Conservation (phyloP, 2,888 invertebrate species). For the Merodon equestris region DNA sequence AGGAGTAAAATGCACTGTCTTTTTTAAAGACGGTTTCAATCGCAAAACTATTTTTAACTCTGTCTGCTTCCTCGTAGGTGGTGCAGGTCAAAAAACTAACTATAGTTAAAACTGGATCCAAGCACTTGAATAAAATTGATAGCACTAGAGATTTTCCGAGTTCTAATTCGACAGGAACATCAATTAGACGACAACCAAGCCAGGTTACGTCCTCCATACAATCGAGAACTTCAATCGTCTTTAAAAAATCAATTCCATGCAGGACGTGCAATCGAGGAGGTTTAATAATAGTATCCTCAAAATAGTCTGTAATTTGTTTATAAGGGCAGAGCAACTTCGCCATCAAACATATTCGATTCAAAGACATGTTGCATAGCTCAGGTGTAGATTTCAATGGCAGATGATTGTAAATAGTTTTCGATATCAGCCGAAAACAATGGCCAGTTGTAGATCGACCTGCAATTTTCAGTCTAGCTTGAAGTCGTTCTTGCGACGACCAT, state of each 20-base stretch:
- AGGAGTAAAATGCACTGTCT: constrained; percentile 82
- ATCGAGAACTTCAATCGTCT: constrained; percentile 92
- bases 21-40: constrained; percentile 56
- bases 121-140: constrained; percentile 92
- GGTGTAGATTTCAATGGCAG: constrained; percentile 86
- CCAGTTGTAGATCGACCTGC: constrained; percentile 79
- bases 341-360: constrained; percentile 91
- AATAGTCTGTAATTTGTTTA: constrained; percentile 89
- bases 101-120: constrained; percentile 95
- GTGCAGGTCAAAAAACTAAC: constrained; percentile 88
- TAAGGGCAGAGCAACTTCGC: constrained; percentile 88
- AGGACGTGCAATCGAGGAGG: constrained; percentile 88
- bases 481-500: constrained; percentile 86
- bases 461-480: constrained; percentile 83
- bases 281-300: constrained; percentile 89
- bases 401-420: constrained; percentile 80
- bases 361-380: constrained; percentile 89
- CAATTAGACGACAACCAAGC: constrained; percentile 89
- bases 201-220: constrained; percentile 89
- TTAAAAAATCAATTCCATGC: constrained; percentile 83
- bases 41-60: background rate
- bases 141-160: constrained; percentile 94
- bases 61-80: constrained; percentile 85
- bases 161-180: constrained; percentile 93
- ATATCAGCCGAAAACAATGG: constrained; percentile 89